phyloP scores from a whole-genome alignment of 2,113 vertebrate species.

The Phyllostomus hastatus region DNA sequence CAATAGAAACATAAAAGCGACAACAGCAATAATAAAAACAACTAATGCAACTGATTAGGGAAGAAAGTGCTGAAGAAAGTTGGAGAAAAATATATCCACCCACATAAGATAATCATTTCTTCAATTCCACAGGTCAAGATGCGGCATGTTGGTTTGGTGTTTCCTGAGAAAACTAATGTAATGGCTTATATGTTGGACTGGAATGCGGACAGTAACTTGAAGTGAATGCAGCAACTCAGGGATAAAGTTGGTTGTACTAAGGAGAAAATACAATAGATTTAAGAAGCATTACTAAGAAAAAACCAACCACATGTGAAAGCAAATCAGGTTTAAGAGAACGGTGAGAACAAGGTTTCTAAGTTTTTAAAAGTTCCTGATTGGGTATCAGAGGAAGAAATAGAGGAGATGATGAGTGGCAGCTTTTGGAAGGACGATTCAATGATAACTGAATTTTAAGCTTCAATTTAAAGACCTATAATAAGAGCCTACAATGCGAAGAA shows the following conservation, averaged over 20 bases:
- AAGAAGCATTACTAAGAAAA: not conserved
- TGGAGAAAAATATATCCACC: not conserved
- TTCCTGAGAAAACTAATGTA: not conserved
- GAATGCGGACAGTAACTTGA: not conserved
- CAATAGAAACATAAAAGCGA: not conserved
- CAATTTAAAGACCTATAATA: not conserved
- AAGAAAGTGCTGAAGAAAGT: not conserved
- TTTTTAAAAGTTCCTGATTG: not conserved
- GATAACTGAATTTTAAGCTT: not conserved
- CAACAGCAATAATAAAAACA: not conserved
- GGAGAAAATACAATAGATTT: not conserved
- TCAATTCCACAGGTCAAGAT: not conserved
- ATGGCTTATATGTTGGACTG: not conserved
- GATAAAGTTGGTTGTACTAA: not conserved
- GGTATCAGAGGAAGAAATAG: not conserved
- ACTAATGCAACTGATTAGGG: not conserved
- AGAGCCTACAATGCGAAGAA: not conserved
- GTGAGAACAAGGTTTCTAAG: not conserved
- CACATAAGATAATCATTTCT: not conserved
- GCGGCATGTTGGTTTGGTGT: not conserved
- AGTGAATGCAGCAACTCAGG: not conserved
- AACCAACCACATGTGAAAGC: not conserved
- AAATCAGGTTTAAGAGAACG: not conserved
- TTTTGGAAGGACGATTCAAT: not conserved
- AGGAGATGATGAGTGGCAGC: not conserved